Base-by-base conservation (phyloP, 2,113 vertebrate genomes). In the Actenoides hombroni region DNA sequence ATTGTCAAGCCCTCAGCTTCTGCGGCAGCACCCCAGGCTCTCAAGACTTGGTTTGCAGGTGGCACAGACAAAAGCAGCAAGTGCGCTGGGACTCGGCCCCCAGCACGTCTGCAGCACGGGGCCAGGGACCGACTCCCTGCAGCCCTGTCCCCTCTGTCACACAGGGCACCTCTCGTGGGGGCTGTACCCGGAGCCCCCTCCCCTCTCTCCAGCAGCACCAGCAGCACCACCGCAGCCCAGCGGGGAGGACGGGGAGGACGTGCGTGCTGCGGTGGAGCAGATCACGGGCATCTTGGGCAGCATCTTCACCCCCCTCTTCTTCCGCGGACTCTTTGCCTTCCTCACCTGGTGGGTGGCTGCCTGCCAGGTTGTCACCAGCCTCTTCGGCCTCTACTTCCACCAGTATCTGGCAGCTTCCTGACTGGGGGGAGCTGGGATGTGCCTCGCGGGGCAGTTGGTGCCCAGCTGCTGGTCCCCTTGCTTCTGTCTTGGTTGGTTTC, bases 371-470 rank as follows among this genome's bases (percentile, higher is more conserved):
- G 96, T 99, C 96, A 98, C 98, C 97, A 99, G 99, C 80, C 98
- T 99, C 91, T 99, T 99, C 0, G 99, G 99, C 48, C 98, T 99
- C 92, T 99, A 99, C 92, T 99, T 99, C 98, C 99, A 99, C 97
- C 99, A 98, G 98, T 99, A 99, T 95, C 97, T 99, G 75, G 98
- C 98, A 39, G 97, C 97, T 35, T 99, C 98, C 83, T 99, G 98
- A 96, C 48, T 2, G 44, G 28, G 35, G 37, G 18, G 16, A 13
- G 12, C 88, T 57, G 31, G 60, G 74, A 23, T 0, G 9, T 21
- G 44, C 23, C 21, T 49, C 1, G 3, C 37, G 44, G 35, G 0
- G 1, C 54, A 16, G 17, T 5, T 0, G 0, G 39, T 25, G 54
- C 69, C 42, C 0, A 2, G 63, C 44, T 51, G 56, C 39, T 3